These are phyloP conservation scores for Ictalurus furcatus DNA, from an alignment of 2,113 vertebrate genomes.

Conservation along the genomic window DNA sequence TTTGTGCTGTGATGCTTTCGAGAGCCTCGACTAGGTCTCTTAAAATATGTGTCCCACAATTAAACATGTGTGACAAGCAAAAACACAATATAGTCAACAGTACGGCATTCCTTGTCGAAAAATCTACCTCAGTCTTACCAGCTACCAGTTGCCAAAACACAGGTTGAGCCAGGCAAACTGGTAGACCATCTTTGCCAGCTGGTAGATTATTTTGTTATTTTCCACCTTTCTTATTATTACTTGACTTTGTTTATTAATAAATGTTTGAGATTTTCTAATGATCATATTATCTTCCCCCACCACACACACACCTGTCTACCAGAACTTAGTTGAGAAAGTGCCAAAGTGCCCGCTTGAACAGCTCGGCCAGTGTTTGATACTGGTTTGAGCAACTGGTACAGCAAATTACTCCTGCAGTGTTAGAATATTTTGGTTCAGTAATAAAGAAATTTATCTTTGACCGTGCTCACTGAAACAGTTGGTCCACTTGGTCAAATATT, in stretches of 20 bases:
- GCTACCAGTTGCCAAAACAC: neutral
- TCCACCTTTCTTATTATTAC: neutral
- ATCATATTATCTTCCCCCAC: neutral
- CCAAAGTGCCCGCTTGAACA: neutral
- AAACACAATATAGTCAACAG: neutral
- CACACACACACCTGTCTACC: no score
- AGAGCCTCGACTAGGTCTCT: neutral
- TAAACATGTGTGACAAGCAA: neutral
- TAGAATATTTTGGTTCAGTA: neutral
- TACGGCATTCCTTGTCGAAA: no score
- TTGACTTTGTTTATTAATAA: neutral
- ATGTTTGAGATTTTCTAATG: neutral
- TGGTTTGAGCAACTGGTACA: neutral
- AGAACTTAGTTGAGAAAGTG: no score
- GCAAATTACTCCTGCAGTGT: neutral
- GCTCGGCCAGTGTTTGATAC: neutral
- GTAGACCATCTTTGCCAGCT: neutral
- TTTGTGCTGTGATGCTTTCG: neutral
- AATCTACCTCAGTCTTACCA: neutral
- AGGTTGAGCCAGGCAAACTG: neutral
- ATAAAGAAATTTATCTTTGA: neutral
- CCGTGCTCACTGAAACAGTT: neutral
- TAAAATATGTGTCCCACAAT: neutral
- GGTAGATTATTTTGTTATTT: neutral
- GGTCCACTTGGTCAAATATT: neutral